Evolutionary conservation across 2,797 vertebrate species (phyloP).

Genomic region (Tangara arthus): DNA sequence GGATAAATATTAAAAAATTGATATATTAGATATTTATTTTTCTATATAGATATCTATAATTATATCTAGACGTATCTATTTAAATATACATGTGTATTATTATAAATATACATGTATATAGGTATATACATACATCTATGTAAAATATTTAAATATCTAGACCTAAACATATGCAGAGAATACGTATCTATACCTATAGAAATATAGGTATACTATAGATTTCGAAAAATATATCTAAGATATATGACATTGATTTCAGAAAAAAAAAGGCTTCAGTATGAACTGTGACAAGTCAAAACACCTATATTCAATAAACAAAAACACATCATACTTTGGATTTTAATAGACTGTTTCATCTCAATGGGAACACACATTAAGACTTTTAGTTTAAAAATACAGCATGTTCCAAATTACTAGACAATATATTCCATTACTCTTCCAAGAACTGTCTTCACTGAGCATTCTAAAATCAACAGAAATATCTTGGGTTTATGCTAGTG

Average conservation of each 20-base stretch:
- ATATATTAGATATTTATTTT: neutral
- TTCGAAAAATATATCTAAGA: neutral
- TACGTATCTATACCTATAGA: neutral
- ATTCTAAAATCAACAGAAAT: neutral
- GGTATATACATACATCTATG: neutral
- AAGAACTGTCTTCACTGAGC: neutral
- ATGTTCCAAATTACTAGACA: neutral
- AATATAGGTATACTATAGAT: neutral
- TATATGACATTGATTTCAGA: neutral
- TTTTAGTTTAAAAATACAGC: neutral
- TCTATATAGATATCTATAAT: neutral
- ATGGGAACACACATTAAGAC: neutral
- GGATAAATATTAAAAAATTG: neutral
- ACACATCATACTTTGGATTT: neutral
- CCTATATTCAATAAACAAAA: neutral
- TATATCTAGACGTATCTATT: neutral
- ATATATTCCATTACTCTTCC: neutral
- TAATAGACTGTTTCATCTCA: neutral
- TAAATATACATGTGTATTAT: neutral
- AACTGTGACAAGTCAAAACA: neutral
- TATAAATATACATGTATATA: neutral
- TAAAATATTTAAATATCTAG: neutral
- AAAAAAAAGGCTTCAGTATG: neutral
- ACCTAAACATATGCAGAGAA: neutral
- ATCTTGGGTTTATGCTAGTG: neutral